Conservation (phyloP, 2,888 invertebrate species). For the Lacanobia oleracea region DNA sequence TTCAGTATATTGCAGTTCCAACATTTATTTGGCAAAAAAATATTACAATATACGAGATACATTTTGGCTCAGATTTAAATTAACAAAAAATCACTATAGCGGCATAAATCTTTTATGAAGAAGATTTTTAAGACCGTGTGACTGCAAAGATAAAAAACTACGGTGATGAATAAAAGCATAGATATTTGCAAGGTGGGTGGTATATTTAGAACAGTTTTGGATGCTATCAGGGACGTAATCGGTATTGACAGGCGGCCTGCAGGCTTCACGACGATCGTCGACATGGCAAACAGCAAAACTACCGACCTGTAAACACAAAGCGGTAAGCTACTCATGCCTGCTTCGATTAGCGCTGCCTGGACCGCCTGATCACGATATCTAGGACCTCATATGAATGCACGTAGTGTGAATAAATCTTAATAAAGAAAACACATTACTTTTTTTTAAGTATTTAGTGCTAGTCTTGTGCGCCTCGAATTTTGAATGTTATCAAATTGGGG, state of each 20-base stretch:
- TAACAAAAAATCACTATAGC: slow-evolving; percentile 47
- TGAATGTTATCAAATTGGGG: neutral
- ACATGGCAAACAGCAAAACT: slow-evolving; percentile 65
- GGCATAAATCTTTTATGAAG: slow-evolving; percentile 26
- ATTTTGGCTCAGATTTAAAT: slow-evolving; percentile 59
- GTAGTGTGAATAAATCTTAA: slow-evolving; percentile 1
- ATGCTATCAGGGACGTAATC: slow-evolving; percentile 61
- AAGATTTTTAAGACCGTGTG: slow-evolving; percentile 25
- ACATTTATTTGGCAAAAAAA: slow-evolving; percentile 71
- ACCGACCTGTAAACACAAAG: slow-evolving; percentile 67
- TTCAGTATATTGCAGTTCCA: slow-evolving; percentile 68
- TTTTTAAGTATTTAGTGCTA: too few relatives aligned
- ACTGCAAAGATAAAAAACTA: slow-evolving; percentile 3
- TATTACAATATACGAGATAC: slow-evolving; percentile 56
- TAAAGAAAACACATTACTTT: too few relatives aligned
- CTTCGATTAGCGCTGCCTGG: slow-evolving; percentile 49
- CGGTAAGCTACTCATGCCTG: slow-evolving; percentile 63
- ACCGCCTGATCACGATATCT: slow-evolving; percentile 44
- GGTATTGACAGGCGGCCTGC: slow-evolving; percentile 63
- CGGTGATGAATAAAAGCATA: slow-evolving; percentile 9
- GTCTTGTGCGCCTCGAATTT: neutral
- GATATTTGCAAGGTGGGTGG: slow-evolving; percentile 25
- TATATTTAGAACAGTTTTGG: slow-evolving; percentile 44
- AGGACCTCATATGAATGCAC: slow-evolving; percentile 42
- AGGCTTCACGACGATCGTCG: slow-evolving; percentile 51